phyloP scores from a whole-genome alignment of 1,140 invertebrate genomes.

The Drosophila melanica region DNA sequence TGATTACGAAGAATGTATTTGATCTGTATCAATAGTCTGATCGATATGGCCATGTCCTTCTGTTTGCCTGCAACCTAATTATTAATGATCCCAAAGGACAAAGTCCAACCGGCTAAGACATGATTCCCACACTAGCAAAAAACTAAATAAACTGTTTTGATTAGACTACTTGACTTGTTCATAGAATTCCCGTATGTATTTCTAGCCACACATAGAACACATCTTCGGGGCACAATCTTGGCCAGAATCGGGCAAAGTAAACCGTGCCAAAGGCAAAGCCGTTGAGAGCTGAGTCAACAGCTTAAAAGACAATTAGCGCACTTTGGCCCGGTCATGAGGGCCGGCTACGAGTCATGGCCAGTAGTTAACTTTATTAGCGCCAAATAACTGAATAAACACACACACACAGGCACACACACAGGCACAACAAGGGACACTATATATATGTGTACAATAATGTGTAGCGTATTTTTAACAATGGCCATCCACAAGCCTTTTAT shows the following conservation, averaged over 20 bases:
- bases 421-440: not conserved
- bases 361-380: constrained; percentile 77
- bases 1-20: too few relatives aligned
- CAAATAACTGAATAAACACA: constrained; percentile 59
- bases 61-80: too few relatives aligned
- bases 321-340: constrained; percentile 57
- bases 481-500: constrained; percentile 55
- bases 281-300: constrained; percentile 66
- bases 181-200: not conserved
- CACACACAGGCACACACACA: constrained; percentile 24
- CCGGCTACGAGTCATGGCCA: constrained; percentile 62
- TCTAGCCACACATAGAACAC: not conserved
- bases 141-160: too few relatives aligned
- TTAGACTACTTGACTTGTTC: too few relatives aligned
- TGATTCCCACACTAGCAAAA: too few relatives aligned
- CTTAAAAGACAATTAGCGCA: constrained; percentile 79
- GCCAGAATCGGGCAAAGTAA: constrained; percentile 13
- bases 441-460: constrained; percentile 45
- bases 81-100: too few relatives aligned
- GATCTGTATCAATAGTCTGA: too few relatives aligned
- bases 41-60: too few relatives aligned
- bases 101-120: too few relatives aligned
- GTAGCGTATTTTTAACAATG: constrained; percentile 68
- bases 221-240: constrained; percentile 19
- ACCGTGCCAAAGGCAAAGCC: constrained; percentile 39